phyloP scores from a whole-genome alignment of 2,888 invertebrate genomes.

The Orthonychiurus folsomi region DNA sequence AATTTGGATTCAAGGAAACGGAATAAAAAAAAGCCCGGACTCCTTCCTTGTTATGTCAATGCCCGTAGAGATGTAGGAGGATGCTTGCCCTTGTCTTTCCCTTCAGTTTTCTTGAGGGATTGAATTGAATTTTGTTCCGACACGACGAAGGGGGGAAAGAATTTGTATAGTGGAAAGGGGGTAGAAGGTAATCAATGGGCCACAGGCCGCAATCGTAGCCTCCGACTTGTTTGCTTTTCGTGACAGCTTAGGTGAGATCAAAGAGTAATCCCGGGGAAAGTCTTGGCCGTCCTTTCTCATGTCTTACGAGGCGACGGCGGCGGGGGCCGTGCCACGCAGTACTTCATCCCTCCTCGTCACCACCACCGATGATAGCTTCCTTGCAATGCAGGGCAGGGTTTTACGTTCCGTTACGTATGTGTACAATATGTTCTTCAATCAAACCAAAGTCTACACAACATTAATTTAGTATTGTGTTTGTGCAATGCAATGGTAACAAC shows the following conservation, averaged over 20 bases:
- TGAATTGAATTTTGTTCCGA: not conserved
- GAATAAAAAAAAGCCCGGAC: no score
- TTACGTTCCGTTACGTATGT: no score
- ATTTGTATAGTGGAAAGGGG: constrained; percentile 2
- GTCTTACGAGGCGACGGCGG: no score
- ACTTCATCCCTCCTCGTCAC: not conserved
- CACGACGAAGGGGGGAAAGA: not conserved
- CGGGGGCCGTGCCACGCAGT: constrained; percentile 8
- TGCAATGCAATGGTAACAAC: not conserved
- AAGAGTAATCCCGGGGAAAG: constrained; percentile 26
- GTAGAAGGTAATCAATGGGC: constrained; percentile 21
- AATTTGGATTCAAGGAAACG: no score
- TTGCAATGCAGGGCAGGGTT: not conserved
- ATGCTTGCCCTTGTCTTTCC: not conserved
- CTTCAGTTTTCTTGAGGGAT: not conserved
- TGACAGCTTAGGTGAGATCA: constrained; percentile 34
- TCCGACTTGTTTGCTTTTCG: constrained; percentile 37
- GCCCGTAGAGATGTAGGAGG: no score
- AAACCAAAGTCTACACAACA: not conserved
- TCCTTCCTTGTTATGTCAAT: no score
- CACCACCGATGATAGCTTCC: not conserved
- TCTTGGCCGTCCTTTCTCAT: constrained; percentile 26
- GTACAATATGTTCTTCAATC: not conserved
- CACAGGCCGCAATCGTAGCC: constrained; percentile 13
- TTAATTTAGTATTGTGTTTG: not conserved